phyloP scores from a whole-genome alignment of 2,888 invertebrate species.

The Drosophila mimica region DNA sequence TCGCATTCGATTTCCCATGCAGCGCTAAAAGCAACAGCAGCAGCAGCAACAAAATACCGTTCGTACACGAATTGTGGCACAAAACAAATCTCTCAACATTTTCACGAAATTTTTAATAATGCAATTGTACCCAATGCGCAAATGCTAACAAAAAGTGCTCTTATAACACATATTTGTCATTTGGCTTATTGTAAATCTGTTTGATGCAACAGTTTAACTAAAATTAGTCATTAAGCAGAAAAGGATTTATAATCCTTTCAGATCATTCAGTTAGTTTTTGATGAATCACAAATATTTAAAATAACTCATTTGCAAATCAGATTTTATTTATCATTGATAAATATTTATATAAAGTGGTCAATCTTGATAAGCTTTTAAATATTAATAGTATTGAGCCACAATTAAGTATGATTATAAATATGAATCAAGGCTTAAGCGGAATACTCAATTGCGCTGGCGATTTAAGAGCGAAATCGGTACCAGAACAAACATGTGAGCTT shows the following conservation, averaged over 20 bases:
- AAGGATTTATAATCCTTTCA: background rate
- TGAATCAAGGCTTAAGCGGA: background rate
- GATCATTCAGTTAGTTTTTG: background rate
- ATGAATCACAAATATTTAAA: background rate
- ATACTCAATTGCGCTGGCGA: background rate
- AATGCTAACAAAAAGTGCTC: constrained; percentile 10
- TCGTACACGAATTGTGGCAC: constrained; percentile 5
- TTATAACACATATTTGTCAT: background rate
- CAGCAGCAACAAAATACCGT: constrained; percentile 18
- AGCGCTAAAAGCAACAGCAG: constrained; percentile 37
- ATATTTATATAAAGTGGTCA: background rate
- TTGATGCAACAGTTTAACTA: constrained; percentile 2
- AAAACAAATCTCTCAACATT: constrained; percentile 32
- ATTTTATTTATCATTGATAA: background rate
- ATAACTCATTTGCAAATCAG: background rate
- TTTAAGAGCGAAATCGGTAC: constrained; percentile 3
- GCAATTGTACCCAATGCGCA: constrained; percentile 30
- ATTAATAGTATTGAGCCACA: background rate
- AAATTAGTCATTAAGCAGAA: background rate
- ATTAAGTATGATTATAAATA: background rate
- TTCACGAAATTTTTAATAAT: constrained; percentile 46
- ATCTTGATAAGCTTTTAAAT: background rate
- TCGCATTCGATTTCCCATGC: constrained; percentile 81
- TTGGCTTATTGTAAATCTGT: background rate
- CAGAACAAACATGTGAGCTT: constrained; percentile 1